Evolutionary conservation across 2,888 invertebrate species (phyloP).

Genomic region (Lycocerus yunnanus): DNA sequence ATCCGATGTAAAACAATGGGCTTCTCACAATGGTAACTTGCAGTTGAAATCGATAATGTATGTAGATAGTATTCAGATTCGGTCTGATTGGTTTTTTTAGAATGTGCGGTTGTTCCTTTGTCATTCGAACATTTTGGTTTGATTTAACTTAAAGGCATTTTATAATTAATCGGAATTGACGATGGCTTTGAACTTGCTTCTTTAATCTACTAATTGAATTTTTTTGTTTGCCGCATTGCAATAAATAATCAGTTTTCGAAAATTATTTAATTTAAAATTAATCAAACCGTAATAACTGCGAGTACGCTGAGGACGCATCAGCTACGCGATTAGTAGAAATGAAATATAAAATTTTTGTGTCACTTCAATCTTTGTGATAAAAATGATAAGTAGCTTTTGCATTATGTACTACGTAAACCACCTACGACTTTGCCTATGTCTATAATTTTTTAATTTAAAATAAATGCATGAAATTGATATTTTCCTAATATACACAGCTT

Average conservation of each 20-base stretch:
- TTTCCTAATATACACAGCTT: background rate
- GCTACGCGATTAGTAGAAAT: too few species aligned
- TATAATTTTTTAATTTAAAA: background rate
- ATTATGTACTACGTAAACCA: background rate
- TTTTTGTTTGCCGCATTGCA: background rate
- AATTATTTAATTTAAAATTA: background rate
- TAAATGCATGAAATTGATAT: background rate
- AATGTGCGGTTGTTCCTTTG: background rate
- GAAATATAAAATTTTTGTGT: too few species aligned
- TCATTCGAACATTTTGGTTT: background rate
- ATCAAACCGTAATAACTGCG: too few species aligned
- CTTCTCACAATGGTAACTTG: slow-evolving; percentile 38
- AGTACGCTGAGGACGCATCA: background rate
- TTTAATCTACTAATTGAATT: background rate
- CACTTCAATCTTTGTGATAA: too few species aligned
- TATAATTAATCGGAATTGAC: background rate
- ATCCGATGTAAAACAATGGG: slow-evolving; percentile 38
- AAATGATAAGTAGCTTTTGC: background rate
- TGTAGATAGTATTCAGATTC: slow-evolving; percentile 29
- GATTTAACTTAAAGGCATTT: slow-evolving; percentile 3
- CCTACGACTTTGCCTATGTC: background rate
- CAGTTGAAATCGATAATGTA: slow-evolving; percentile 33
- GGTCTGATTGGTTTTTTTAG: slow-evolving; percentile 20
- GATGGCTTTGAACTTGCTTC: background rate
- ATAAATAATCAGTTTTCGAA: background rate